Evolutionary conservation across 2,888 invertebrate genomes (phyloP), one percentile per base, ranked within the genome.

Genomic region (Drosophila nigricruria): DNA sequence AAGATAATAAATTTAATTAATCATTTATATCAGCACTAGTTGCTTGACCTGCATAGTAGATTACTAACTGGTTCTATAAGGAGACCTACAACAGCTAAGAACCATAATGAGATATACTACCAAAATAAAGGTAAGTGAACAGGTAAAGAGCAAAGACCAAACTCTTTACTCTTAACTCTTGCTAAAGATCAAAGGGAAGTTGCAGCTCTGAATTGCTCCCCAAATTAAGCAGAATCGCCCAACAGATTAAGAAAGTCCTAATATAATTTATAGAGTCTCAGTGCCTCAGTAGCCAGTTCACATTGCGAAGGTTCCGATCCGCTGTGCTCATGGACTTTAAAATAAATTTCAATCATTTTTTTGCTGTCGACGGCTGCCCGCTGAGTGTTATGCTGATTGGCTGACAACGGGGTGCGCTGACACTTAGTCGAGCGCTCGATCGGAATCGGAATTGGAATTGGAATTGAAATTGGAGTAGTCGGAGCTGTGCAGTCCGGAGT

Each of bases 371-470:
- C 40, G 74, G 50, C 74, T 27, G 30, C 77, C 75, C 70, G 56
- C 77, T 70, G 79, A 36, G 75, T 47, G 36, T 40, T 50, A 43
- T 8, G 52, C 57, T 79, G 70, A 75, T 79, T 77, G 79, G 54
- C 76, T 66, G 70, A 66, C 79, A 73, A 73, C 63, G 74, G 73
- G 74, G 73, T 36, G 73, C 49, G 57, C 64, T 60, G 78, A 58
- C 50, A 64, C 54, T 63, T 45, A 36, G 23, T 20, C 23, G 58
- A 58, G 42, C 40, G 25, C 43, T 50, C 50, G 34, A 43, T 59
- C 57, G 45, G 40, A 58, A 34, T 59, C 25, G 47, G 56, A 73
- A 14, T 74, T 20, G 56, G 27, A 27, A 38, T 53, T 32, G 52
- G n/a, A 52, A 36, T 25, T 25, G 54, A 18, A 43, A 14, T 58